Evolutionary conservation across 2,797 vertebrate genomes (phyloP), one percentile per base, ranked within the genome.

Genomic region (Ammospiza maritima): DNA sequence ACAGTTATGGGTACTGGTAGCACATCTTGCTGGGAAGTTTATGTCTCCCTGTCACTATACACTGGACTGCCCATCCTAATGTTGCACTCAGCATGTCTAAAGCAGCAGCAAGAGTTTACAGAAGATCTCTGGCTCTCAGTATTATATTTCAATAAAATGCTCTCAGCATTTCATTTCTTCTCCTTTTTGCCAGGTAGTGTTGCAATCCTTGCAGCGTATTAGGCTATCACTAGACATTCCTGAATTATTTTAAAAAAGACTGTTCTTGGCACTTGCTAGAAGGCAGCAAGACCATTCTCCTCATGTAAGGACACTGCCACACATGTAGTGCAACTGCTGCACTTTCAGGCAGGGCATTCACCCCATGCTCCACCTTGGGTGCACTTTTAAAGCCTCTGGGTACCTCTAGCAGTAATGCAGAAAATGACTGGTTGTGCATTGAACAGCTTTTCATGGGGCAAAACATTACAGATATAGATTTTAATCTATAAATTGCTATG

Each of bases 381-480:
- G 51, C 3, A 10, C 32, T 85, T 91, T 60, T 29, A 50, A 40
- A 89, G 45, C 42, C 32, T 36, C 27, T 36, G 34, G 66, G 42
- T 40, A 60, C 50, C 22, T 67, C 51, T 14, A 50, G 14, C 11
- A 53, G 14, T 6, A 88, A 85, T 14, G n/a, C 58, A 84, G 76
- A 85, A 92, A 89, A 67, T 3, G 26, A 45, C 22, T 51, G 53
- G 14, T 1, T 61, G 58, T 20, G 26, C 48, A 26, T 1, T 36
- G 48, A 88, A 66, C 23, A 62, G 36, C 27, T 83, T 30, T 90
- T 62, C 20, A 70, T 0, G 0, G 62, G 60, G 27, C 0, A 0
- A 86, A 91, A 73, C 1, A 1, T 36, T 82, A 58, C 40, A 81
- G 45, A 64, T 26, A 60, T 4, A 61, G 79, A 81, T 83, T 93